Base-by-base conservation (phyloP, 2,888 invertebrate species). In the Chloroclystis v-ata region DNA sequence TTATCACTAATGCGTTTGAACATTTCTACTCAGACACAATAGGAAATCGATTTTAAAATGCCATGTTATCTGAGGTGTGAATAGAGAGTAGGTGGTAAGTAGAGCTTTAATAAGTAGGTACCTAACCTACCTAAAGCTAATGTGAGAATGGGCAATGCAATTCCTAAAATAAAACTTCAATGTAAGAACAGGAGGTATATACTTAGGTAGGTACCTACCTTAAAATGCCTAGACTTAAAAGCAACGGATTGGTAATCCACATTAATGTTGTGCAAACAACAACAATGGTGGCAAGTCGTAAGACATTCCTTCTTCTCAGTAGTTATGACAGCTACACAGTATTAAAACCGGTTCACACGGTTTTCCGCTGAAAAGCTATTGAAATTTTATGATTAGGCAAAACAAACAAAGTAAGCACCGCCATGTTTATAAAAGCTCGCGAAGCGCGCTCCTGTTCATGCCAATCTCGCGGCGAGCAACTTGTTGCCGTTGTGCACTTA, bases 351-450 rank as follows among this genome's bases (percentile, higher is more conserved):
- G 46, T 52, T 73, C 72, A 67, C 70, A 75, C 69, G 71, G 67
- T 69, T 76, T 76, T 68, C 66, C 65, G 60, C 62, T 62, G 61
- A 67, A 66, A 64, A 64, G 67, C 69, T 70, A 79, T 81, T 79
- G 78, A 83, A 77, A 76, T 77, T 81, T 82, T 80, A 78, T 78
- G 77, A 83, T 82, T 81, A 79, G 74, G 72, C 72, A 84, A 85
- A 83, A 84, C 81, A 85, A 87, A 85, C 78, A 85, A 81, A 79
- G 80, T 78, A 75, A 78, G 75, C 75, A 80, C 78, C 76, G 78
- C 83, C 78, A 84, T 86, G 83, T 83, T 86, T 85, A 84, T 85
- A 83, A 85, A 87, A 87, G 86, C 85, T 85, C 81, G 83, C 78
- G 65, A 78, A 78, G 85, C 81, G 76, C 83, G 85, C 85, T 87